phyloP scores from a whole-genome alignment of 2,797 vertebrate species.

The Anguilla obscura region DNA sequence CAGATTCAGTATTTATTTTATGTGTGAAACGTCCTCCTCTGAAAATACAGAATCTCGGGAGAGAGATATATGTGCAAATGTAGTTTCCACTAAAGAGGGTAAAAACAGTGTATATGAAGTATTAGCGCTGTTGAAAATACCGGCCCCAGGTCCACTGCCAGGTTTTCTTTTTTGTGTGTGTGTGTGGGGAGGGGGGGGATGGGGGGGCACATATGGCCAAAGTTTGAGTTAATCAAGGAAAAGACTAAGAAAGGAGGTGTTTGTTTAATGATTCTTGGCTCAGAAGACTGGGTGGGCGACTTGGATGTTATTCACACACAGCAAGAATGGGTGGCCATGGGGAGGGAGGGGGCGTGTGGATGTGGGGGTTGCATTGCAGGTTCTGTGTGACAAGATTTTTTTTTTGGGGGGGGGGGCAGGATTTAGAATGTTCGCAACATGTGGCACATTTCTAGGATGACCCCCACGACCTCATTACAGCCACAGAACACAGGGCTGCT shows the following conservation, averaged over 20 bases:
- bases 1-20: conserved; percentile 56
- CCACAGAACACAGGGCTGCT: too few relatives aligned
- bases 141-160: conserved; percentile 64
- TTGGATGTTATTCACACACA: conserved; percentile 54
- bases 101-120: conserved; percentile 61
- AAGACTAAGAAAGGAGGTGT: conserved; percentile 65
- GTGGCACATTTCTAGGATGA: too few relatives aligned
- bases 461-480: too few relatives aligned
- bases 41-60: conserved; percentile 43
- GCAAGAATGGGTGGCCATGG: background rate
- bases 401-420: too few relatives aligned
- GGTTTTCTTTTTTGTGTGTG: conserved; percentile 62
- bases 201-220: conserved; percentile 56
- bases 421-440: too few relatives aligned
- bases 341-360: background rate
- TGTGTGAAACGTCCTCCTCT: conserved; percentile 56
- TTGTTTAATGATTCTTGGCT: conserved; percentile 72
- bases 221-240: conserved; percentile 64
- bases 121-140: conserved; percentile 64
- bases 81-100: conserved; percentile 62
- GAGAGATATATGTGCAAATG: conserved; percentile 58
- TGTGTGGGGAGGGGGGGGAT: too few relatives aligned
- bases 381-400: background rate
- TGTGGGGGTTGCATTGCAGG: conserved; percentile 6
- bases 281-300: conserved; percentile 53